These are phyloP conservation scores for Ophiothrix spiculata DNA, from an alignment of 35 echinoderm and acorn worm species.

Conservation along the genomic window DNA sequence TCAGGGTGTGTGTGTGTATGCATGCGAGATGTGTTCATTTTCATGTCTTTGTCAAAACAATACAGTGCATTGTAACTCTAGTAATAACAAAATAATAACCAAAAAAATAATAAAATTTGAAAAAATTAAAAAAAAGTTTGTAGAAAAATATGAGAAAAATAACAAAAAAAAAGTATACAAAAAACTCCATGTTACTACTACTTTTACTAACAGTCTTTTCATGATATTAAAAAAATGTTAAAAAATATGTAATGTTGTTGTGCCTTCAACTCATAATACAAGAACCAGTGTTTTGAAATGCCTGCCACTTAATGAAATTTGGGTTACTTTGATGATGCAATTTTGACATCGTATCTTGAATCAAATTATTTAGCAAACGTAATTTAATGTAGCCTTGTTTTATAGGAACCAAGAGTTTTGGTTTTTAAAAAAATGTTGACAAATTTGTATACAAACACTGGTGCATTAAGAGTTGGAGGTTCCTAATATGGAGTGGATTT, in stretches of 20 bases:
- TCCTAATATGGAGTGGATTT: neutral
- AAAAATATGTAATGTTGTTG: no score
- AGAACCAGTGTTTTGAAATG: slow-evolving; percentile 3
- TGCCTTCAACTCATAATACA: slow-evolving; percentile 12
- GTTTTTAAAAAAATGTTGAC: no score
- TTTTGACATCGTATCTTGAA: no score
- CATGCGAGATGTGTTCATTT: neutral
- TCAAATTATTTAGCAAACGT: no score
- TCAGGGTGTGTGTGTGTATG: slow-evolving; percentile 6
- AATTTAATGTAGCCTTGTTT: no score
- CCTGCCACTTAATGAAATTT: no score
- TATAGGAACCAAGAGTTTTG: no score
- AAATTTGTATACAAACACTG: no score
- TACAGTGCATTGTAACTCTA: slow-evolving; percentile 1
- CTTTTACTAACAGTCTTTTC: slow-evolving; percentile 1
- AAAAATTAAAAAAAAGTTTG: neutral
- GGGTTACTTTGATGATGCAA: no score
- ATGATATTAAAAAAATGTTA: neutral
- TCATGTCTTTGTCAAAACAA: neutral
- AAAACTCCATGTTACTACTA: neutral
- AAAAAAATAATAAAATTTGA: no score
- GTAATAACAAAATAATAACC: neutral
- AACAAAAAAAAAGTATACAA: neutral
- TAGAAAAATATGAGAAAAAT: no score
- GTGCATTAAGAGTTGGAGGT: slow-evolving; percentile 14